Evolutionary conservation across 2,888 invertebrate genomes (phyloP).

Genomic region (Metallyticus violacea): DNA sequence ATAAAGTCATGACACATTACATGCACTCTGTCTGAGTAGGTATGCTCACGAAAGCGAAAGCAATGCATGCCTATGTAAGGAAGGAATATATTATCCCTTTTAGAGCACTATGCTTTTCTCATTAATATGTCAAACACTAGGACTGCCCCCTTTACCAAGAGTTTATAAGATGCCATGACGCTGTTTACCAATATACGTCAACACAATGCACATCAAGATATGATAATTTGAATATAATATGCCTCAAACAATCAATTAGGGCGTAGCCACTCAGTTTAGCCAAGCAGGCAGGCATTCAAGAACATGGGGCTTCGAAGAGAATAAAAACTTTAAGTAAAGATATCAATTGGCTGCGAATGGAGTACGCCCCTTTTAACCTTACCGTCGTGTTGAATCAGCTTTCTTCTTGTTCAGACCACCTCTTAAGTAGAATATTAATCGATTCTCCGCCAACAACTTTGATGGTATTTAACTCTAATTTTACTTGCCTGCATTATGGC

Average conservation of each 20-base stretch:
- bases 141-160: not conserved
- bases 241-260: conserved; percentile 2
- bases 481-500: too few species aligned
- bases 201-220: conserved; percentile 8
- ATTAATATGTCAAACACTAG: not conserved
- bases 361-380: not conserved
- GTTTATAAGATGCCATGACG: not conserved
- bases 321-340: not conserved
- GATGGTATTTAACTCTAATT: too few species aligned
- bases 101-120: not conserved
- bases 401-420: not conserved
- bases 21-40: too few species aligned
- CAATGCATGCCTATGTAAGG: not conserved
- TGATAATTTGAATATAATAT: conserved; percentile 12
- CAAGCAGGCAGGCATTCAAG: not conserved
- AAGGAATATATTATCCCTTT: not conserved
- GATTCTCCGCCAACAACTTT: not conserved
- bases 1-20: too few species aligned
- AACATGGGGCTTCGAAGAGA: too few species aligned
- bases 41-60: not conserved
- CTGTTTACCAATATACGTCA: not conserved
- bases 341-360: not conserved
- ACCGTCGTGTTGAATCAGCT: not conserved
- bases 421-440: not conserved
- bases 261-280: not conserved